Conservation (phyloP, 2,888 invertebrate genomes). For the Nephrotoma guestfalica region DNA sequence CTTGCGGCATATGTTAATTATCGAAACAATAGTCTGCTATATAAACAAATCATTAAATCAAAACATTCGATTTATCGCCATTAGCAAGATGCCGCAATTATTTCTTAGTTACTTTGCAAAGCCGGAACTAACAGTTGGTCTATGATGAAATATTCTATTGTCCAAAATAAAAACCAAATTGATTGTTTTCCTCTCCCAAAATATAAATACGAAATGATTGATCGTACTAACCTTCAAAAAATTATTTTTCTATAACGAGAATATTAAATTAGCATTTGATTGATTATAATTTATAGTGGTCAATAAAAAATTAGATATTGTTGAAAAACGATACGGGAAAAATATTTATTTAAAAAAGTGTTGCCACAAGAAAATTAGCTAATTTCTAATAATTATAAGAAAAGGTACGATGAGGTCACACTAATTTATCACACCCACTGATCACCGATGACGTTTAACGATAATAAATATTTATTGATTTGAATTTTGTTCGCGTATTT, state of each 20-base stretch:
- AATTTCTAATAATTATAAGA: neutral
- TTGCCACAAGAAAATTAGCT: neutral
- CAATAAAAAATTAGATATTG: neutral
- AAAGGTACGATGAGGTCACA: neutral
- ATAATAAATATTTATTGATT: neutral
- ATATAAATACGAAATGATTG: neutral
- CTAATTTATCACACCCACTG: neutral
- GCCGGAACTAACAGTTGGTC: neutral
- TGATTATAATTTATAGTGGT: neutral
- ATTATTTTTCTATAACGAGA: neutral
- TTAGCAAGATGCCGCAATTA: neutral
- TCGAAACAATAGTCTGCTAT: neutral
- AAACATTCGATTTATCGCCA: neutral
- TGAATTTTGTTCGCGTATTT: neutral
- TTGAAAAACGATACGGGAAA: neutral
- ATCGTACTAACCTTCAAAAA: neutral
- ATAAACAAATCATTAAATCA: neutral
- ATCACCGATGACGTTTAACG: neutral
- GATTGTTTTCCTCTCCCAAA: neutral
- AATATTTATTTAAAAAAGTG: neutral
- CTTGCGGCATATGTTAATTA: neutral
- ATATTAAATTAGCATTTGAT: neutral
- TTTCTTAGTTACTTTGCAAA: neutral
- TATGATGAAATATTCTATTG: neutral
- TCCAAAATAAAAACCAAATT: neutral